Evolutionary conservation across 2,888 invertebrate species (phyloP).

Genomic region (Euplexia lucipara): DNA sequence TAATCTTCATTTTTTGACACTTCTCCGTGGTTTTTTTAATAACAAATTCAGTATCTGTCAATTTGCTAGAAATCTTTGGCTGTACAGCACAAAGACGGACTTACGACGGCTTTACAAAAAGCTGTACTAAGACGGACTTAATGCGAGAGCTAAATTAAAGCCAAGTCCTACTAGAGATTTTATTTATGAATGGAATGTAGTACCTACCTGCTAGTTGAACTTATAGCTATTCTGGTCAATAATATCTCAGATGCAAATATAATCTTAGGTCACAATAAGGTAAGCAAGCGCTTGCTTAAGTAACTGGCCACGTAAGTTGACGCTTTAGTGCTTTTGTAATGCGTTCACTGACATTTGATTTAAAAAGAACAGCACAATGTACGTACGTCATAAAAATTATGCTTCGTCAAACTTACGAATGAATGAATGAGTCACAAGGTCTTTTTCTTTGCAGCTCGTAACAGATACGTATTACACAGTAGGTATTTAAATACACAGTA

Average conservation of each 20-base stretch:
- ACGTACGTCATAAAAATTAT: slow-evolving; percentile 1
- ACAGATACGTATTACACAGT: neutral
- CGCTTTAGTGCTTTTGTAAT: slow-evolving; percentile 2
- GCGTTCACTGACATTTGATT: slow-evolving; percentile 29
- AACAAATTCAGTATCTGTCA: too few species aligned
- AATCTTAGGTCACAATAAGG: neutral
- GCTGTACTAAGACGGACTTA: too few species aligned
- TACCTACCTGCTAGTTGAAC: neutral
- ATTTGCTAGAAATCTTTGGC: too few species aligned
- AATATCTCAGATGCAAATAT: too few species aligned
- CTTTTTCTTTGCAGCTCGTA: slow-evolving; percentile 34
- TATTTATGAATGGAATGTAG: neutral
- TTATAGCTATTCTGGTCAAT: neutral
- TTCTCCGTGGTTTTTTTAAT: too few species aligned
- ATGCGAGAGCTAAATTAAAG: too few species aligned
- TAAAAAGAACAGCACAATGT: slow-evolving; percentile 23
- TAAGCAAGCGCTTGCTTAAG: too few species aligned
- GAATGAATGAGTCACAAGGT: slow-evolving; percentile 49
- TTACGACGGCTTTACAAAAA: too few species aligned
- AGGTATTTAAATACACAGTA: too few species aligned
- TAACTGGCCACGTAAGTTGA: neutral
- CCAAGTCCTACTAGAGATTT: neutral
- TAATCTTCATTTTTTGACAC: too few species aligned
- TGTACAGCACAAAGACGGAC: too few species aligned
- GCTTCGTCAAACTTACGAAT: slow-evolving; percentile 30